Percentiles rank a stretch among this genome's conserved stretches.
These are phyloP conservation scores for Xiphydria camelus DNA, from an alignment of 2,888 invertebrate species.

Conservation along the genomic window DNA sequence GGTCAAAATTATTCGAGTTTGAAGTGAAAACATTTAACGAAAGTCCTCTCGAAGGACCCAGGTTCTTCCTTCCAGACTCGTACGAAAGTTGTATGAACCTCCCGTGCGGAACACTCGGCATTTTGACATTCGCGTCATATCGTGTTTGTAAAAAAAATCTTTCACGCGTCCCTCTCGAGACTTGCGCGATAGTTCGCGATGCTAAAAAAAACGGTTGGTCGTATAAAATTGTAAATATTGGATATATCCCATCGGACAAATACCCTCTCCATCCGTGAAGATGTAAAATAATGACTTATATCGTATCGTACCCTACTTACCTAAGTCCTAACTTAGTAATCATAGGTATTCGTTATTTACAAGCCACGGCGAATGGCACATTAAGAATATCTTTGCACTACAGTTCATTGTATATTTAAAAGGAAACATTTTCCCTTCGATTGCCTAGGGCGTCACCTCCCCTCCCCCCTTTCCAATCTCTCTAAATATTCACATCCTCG, in stretches of 20 bases:
- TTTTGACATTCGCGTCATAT: not conserved
- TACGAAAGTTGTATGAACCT: too few relatives aligned
- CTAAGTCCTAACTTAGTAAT: too few relatives aligned
- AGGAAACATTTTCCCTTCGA: conserved; percentile 10
- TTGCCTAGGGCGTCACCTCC: too few relatives aligned
- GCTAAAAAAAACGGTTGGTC: not conserved
- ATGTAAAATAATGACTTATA: too few relatives aligned
- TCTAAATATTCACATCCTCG: too few relatives aligned
- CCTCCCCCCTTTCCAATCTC: too few relatives aligned
- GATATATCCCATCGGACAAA: too few relatives aligned
- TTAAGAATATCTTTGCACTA: conserved; percentile 56
- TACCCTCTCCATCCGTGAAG: too few relatives aligned
- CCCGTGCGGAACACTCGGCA: not conserved
- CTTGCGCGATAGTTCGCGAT: not conserved
- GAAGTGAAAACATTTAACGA: too few relatives aligned
- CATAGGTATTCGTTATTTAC: conserved; percentile 45
- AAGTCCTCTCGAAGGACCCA: too few relatives aligned
- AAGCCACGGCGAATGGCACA: conserved; percentile 56
- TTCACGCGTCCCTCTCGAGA: not conserved
- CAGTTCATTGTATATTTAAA: conserved; percentile 33
- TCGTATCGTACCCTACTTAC: too few relatives aligned
- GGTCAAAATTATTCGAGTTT: too few relatives aligned
- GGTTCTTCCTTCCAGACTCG: not conserved
- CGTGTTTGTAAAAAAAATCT: not conserved
- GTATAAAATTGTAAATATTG: conserved; percentile 2